These are phyloP conservation scores for Parotia lawesii DNA, from an alignment of 2,113 vertebrate genomes.

Conservation along the genomic window DNA sequence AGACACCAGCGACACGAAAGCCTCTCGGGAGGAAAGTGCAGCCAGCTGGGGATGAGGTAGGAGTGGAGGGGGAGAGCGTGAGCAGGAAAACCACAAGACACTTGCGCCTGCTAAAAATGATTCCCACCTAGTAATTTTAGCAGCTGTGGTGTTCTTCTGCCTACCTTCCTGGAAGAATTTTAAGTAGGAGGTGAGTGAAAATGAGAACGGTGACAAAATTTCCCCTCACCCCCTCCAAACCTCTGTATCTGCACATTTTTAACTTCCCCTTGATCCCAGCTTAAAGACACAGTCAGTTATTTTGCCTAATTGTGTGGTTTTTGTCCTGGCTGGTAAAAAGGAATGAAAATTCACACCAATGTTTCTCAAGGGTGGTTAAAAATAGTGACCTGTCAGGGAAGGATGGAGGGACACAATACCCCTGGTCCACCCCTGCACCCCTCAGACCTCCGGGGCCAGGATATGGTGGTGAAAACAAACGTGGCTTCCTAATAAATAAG, in stretches of 20 bases:
- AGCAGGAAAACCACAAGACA: slow-evolving; percentile 42
- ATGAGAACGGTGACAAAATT: background rate
- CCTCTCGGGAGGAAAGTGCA: background rate
- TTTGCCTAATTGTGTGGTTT: background rate
- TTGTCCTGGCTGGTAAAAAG: background rate
- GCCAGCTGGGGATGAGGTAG: background rate
- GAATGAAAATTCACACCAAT: fast-evolving
- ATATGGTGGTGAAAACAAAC: background rate
- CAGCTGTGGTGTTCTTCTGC: slow-evolving; percentile 35
- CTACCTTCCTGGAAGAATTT: slow-evolving; percentile 18
- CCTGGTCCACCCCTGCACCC: background rate
- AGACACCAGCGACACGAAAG: background rate
- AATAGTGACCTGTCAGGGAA: background rate
- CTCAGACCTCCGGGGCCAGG: background rate
- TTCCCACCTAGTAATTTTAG: slow-evolving; percentile 51
- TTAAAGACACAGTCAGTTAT: slow-evolving; percentile 5
- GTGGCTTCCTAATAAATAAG: background rate
- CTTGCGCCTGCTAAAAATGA: slow-evolving; percentile 30
- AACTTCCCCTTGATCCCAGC: background rate
- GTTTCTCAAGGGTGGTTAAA: background rate
- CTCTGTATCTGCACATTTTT: slow-evolving; percentile 23
- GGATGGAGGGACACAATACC: background rate
- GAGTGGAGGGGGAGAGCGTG: background rate
- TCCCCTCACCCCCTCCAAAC: background rate
- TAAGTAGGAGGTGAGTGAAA: slow-evolving; percentile 50